Evolutionary conservation across 1,140 invertebrate genomes (phyloP).

Genomic region (Cataglyphis hispanica): DNA sequence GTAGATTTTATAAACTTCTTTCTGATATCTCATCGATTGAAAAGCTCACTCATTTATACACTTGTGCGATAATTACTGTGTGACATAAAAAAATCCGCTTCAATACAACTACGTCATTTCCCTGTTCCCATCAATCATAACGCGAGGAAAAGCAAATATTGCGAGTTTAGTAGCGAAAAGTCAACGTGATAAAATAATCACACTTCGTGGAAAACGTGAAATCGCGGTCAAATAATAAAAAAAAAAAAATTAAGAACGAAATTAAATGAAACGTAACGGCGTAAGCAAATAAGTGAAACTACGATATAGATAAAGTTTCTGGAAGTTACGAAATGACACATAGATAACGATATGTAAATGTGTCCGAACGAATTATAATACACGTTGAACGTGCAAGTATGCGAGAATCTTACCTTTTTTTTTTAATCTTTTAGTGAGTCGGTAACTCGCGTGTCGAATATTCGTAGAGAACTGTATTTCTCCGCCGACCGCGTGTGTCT

Average conservation of each 20-base stretch:
- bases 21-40: background rate
- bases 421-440: background rate
- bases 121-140: constrained; percentile 28
- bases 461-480: constrained; percentile 36
- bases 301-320: background rate
- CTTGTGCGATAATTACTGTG: background rate
- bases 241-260: background rate
- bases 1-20: background rate
- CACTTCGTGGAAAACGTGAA: background rate
- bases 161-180: background rate
- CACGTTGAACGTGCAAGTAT: background rate
- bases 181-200: constrained; percentile 19
- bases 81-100: background rate
- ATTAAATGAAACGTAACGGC: background rate
- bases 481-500: background rate
- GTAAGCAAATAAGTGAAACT: background rate
- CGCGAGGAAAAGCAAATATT: background rate
- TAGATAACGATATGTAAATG: background rate
- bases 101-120: background rate
- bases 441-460: constrained; percentile 51
- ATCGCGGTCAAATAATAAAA: background rate
- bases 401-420: background rate
- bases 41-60: background rate
- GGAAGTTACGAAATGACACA: background rate
- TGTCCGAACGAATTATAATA: background rate